Evolutionary conservation across 2,888 invertebrate species (phyloP).

Genomic region (Limnephilus marmoratus): DNA sequence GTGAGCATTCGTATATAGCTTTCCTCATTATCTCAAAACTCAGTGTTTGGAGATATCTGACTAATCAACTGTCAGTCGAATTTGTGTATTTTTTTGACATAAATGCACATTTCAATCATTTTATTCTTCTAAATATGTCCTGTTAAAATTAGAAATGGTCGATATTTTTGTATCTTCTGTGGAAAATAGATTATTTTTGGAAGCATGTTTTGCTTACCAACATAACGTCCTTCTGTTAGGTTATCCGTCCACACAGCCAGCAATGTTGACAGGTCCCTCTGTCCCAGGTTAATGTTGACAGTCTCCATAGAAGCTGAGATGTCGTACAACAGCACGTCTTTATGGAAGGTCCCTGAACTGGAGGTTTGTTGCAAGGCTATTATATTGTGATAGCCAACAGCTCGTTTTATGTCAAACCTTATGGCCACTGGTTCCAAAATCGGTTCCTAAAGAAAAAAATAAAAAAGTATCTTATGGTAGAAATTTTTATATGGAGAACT

Average conservation of each 20-base stretch:
- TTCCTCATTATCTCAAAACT: no score
- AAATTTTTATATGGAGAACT: neutral
- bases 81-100: no score
- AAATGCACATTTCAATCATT: no score
- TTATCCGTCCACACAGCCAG: constrained; percentile 86
- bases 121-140: no score
- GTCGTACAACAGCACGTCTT: constrained; percentile 77
- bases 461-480: neutral
- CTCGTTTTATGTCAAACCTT: constrained; percentile 85
- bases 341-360: constrained; percentile 67
- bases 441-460: constrained; percentile 77
- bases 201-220: constrained; percentile 70
- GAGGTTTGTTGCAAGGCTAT: constrained; percentile 68
- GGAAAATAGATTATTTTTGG: no score
- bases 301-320: constrained; percentile 82
- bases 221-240: constrained; percentile 79
- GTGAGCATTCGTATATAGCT: no score
- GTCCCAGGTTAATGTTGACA: constrained; percentile 83
- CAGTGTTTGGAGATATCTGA: no score
- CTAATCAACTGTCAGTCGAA: no score
- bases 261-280: constrained; percentile 85
- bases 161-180: no score
- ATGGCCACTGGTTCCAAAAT: constrained; percentile 85
- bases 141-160: no score
- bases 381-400: constrained; percentile 71